Conservation (phyloP, 1,140 invertebrate species). For the Heterodera schachtii region DNA sequence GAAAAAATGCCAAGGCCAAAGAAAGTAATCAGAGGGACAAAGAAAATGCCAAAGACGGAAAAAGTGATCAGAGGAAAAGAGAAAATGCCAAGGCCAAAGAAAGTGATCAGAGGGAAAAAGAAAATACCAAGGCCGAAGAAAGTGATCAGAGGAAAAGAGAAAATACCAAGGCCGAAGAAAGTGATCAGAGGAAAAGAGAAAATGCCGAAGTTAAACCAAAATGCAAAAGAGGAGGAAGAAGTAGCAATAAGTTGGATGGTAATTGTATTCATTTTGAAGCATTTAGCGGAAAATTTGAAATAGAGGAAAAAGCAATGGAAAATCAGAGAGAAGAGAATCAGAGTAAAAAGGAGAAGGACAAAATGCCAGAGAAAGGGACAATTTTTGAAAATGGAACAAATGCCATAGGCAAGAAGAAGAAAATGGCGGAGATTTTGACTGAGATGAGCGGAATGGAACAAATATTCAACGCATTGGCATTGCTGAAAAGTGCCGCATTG, state of each 20-base stretch:
- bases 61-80: neutral
- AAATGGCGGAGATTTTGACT: neutral
- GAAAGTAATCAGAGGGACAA: neutral
- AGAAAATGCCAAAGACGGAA: neutral
- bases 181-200: too few relatives aligned
- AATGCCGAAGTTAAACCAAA: too few relatives aligned
- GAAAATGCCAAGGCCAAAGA: too few relatives aligned
- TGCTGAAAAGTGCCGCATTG: constrained; percentile 29
- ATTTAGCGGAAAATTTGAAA: constrained; percentile 2
- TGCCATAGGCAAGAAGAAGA: neutral
- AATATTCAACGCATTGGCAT: constrained; percentile 24
- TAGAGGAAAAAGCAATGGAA: neutral
- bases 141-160: too few relatives aligned
- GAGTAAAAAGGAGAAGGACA: constrained; percentile 1
- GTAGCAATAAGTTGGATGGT: neutral
- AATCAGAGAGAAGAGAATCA: constrained; percentile 10
- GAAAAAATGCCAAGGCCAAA: too few relatives aligned
- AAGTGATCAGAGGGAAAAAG: neutral
- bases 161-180: too few relatives aligned
- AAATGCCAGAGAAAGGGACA: neutral
- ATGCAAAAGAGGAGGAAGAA: neutral
- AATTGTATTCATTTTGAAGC: constrained; percentile 13
- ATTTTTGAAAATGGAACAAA: constrained; percentile 2
- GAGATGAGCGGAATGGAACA: constrained; percentile 15
- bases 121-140: neutral